These are phyloP conservation scores for Teleiodes luculella DNA, from an alignment of 2,888 invertebrate species.

Conservation along the genomic window DNA sequence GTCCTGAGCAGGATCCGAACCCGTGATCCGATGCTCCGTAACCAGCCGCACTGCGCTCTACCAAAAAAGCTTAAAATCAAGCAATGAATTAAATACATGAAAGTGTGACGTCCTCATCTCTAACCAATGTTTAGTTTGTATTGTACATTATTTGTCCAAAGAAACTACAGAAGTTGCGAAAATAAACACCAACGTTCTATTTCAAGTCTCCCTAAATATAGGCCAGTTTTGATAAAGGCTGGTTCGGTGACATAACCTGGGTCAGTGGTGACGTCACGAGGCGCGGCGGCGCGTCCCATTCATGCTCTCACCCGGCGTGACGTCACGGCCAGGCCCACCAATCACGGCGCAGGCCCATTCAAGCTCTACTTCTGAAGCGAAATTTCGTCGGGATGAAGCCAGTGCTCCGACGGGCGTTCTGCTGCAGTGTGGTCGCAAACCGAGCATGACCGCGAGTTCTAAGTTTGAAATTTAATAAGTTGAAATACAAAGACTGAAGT, in stretches of 20 bases:
- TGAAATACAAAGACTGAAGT: neutral
- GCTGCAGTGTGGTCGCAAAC: neutral
- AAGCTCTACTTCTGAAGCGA: constrained; percentile 79
- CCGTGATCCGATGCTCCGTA: no score
- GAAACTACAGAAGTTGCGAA: no score
- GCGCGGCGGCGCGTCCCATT: constrained; percentile 72
- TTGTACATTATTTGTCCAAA: no score
- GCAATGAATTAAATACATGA: no score
- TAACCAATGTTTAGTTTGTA: no score
- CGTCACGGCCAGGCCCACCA: constrained; percentile 82
- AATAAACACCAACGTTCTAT: neutral
- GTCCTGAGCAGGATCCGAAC: no score
- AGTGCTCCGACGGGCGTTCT: constrained; percentile 37
- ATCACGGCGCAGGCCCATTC: constrained; percentile 83
- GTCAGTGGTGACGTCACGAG: constrained; percentile 70
- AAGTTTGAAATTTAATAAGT: neutral
- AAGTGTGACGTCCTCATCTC: no score
- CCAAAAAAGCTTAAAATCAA: no score
- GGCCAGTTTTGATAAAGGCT: neutral
- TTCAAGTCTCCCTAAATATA: constrained; percentile 2
- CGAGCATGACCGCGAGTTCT: neutral
- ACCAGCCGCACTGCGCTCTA: no score
- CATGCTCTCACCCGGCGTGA: constrained; percentile 74
- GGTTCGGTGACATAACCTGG: constrained; percentile 55
- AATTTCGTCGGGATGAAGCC: constrained; percentile 70